Evolutionary conservation across 2,113 vertebrate genomes (phyloP), one percentile per base, ranked within the genome.

Genomic region (Uria lomvia): DNA sequence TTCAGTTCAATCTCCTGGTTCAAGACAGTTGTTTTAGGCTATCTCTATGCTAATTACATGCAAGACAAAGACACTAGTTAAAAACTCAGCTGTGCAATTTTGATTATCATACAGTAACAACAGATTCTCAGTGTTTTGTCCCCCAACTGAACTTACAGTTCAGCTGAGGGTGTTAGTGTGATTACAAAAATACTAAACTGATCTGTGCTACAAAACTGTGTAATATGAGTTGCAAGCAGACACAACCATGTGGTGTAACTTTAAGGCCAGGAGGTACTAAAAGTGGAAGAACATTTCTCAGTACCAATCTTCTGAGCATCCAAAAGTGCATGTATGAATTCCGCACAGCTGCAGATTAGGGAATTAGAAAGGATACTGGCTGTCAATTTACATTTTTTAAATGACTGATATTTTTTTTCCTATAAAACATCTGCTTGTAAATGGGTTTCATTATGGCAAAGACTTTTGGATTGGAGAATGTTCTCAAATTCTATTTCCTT

Each of bases 321-420:
- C 62, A 42, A 38, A 94, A 95, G 68, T 53, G 56, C 76, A 90
- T 0, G 53, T 81, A 90, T 86, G 86, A 88, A 86, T 82, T 79
- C 65, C 86, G 65, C 77, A 88, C 83, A 94, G 86, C 90, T 94
- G 86, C 90, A 96, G 86, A 90, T 83, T 67, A 86, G 72, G 84
- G 93, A 97, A 92, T 97, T 91, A 94, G 68, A 74, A 92, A 94
- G 50, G 70, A 92, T 83, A 92, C 88, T 94, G 75, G 27, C 58
- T 96, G 84, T 85, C 92, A 90, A 71, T 92, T 97, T 92, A 92
- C 72, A 94, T 87, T 95, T 94, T 97, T 96, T 30, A 94, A 96
- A 94, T 92, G 30, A 93, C 62, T 92, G 90, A 71, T 94, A 6
- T 73, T 93, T 92, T 95, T 66, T 93, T 88, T 56, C 60, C 72